phyloP scores from a whole-genome alignment of 2,113 vertebrate species.

The Cololabis saira region DNA sequence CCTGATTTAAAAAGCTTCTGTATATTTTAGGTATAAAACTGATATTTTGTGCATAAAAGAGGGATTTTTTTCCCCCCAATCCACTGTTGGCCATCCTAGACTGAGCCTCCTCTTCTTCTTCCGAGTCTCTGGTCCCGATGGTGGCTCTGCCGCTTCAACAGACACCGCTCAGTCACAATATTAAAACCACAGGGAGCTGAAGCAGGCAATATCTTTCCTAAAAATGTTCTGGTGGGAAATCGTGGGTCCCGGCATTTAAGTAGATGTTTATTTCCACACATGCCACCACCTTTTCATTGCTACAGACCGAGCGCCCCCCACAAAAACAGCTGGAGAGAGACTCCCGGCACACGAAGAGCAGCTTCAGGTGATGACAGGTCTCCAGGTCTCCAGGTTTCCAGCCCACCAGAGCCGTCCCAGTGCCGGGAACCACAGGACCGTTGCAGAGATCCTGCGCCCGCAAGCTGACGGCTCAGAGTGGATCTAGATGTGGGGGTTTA shows the following conservation, averaged over 20 bases:
- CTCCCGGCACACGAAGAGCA: background rate
- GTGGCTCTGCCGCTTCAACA: constrained; percentile 53
- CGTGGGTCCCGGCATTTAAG: background rate
- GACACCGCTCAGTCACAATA: constrained; percentile 23
- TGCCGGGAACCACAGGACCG: background rate
- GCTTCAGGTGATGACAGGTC: background rate
- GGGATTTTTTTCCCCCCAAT: constrained; percentile 41
- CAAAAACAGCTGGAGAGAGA: too few species aligned
- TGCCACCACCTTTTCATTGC: too few species aligned
- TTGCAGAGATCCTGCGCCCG: background rate
- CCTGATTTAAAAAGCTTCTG: constrained; percentile 66
- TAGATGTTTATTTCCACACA: background rate
- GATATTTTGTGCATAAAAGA: constrained; percentile 75
- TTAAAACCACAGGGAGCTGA: constrained; percentile 10
- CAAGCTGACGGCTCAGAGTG: background rate
- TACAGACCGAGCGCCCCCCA: too few species aligned
- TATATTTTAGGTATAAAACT: constrained; percentile 54
- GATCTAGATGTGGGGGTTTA: background rate
- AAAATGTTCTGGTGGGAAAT: background rate
- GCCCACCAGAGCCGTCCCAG: background rate
- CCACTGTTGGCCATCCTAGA: constrained; percentile 53
- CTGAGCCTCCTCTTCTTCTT: constrained; percentile 56
- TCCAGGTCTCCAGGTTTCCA: background rate
- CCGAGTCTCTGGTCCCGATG: constrained; percentile 58
- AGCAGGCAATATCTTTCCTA: background rate